Percentiles rank a stretch among this genome's conserved stretches.
These are phyloP conservation scores for Antheraea pernyi DNA, from an alignment of 1,140 invertebrate genomes.

Conservation along the genomic window DNA sequence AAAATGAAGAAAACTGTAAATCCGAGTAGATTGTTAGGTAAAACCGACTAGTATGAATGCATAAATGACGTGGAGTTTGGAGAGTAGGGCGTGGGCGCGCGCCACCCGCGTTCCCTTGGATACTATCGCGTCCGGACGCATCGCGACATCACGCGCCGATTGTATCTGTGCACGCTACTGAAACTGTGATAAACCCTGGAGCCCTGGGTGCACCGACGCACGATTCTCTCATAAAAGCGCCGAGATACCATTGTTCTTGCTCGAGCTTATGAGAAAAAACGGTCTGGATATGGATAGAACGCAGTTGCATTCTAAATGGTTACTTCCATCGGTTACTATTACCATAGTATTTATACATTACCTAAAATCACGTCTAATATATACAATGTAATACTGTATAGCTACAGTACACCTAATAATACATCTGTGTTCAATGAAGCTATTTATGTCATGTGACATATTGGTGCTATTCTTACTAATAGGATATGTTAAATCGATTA, in stretches of 20 bases:
- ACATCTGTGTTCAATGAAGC: too few species aligned
- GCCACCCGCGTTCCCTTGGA: slow-evolving; percentile 53
- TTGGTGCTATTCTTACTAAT: too few species aligned
- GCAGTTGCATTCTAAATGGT: neutral
- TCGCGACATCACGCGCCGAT: slow-evolving; percentile 63
- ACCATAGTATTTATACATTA: neutral
- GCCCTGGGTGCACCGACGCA: slow-evolving; percentile 40
- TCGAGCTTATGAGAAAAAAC: slow-evolving; percentile 1
- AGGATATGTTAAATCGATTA: too few species aligned
- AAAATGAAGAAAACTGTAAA: too few species aligned
- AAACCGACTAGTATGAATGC: too few species aligned
- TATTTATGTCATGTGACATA: too few species aligned
- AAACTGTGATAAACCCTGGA: slow-evolving; percentile 26
- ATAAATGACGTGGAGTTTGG: neutral
- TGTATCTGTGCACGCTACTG: slow-evolving; percentile 55
- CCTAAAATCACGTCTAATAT: too few species aligned
- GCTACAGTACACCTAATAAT: too few species aligned
- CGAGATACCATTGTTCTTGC: slow-evolving; percentile 7
- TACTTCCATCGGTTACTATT: neutral
- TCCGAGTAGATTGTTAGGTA: too few species aligned
- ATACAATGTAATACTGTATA: too few species aligned
- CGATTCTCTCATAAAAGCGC: slow-evolving; percentile 61
- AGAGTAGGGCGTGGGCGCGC: slow-evolving; percentile 24
- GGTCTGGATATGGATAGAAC: neutral
- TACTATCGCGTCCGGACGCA: slow-evolving; percentile 54